Base-by-base conservation (phyloP, 2,797 vertebrate genomes). In the Muscicapa striata region DNA sequence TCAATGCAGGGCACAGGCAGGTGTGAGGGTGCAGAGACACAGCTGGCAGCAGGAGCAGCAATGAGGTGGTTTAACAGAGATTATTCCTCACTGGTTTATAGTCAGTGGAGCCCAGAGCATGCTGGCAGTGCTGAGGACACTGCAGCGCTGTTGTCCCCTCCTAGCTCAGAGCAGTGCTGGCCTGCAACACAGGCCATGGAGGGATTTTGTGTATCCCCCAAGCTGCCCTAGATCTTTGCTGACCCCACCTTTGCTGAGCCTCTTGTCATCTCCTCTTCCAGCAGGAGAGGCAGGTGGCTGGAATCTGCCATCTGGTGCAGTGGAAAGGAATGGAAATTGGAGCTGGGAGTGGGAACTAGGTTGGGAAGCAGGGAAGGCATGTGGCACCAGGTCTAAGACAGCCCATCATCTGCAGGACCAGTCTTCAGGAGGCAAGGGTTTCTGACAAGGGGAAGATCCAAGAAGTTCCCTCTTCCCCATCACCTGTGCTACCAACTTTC, bases 91-190 rank as follows among this genome's bases (percentile, higher is more conserved):
- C 55, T 21, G 15, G 13, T 55, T 85, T 76, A 9, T 22, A 38
- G 43, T n/a, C 55, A 23, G 51, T 13, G 38, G 27, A 55, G 73
- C 4, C 1, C 46, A 74, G 48, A 85, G 46, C 3, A 0, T 54
- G n/a, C 54, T 1, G 2, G 75, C 68, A 63, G 80, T 43, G 38
- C 40, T 0, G 0, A 66, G 38, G 43, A 13, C 4, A 7, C 49
- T 49, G 48, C 0, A 0, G 40, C 0, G 0, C 76, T 49, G 26
- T 70, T 38, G 48, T 79, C 19, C 15, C 12, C 48, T 92, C 27
- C 67, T 38, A 27, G 26, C 23, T 52, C n/a, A 78, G 67, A 87
- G 70, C n/a, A 55, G 58, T 4, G 6, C 41, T 83, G 38, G 27
- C 26, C 84, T 64, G 41, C 6, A 6, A 23, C 30, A 32, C 41